Conservation (phyloP, 2,113 vertebrate genomes). For the Nycticorax nycticorax region DNA sequence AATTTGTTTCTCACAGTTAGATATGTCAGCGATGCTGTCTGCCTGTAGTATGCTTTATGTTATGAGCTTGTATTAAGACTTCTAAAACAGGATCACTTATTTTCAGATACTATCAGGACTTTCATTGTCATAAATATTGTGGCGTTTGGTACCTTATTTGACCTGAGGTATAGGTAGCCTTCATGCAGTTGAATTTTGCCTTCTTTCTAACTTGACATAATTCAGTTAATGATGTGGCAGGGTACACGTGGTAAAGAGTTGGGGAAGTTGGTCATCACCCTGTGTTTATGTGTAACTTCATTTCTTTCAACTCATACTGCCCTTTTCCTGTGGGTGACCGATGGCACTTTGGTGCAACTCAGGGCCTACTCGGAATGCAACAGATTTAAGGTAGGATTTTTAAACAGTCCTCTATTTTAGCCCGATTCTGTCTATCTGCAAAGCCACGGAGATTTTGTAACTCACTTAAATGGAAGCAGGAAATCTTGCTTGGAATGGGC, state of each 20-base stretch:
- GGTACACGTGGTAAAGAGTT: background rate
- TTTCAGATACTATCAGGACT: background rate
- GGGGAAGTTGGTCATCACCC: background rate
- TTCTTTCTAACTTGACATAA: background rate
- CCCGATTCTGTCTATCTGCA: background rate
- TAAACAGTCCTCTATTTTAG: background rate
- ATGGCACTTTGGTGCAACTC: background rate
- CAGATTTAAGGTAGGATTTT: background rate
- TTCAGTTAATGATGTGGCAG: background rate
- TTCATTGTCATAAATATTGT: fast-evolving
- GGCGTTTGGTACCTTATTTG: background rate
- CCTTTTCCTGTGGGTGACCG: background rate
- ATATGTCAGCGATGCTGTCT: background rate
- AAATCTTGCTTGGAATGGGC: background rate
- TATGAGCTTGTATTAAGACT: background rate
- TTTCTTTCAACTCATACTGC: background rate
- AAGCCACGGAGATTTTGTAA: background rate
- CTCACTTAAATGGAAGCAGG: background rate
- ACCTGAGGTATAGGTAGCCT: background rate
- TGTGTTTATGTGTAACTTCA: background rate
- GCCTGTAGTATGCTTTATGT: background rate
- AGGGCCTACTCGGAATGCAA: background rate
- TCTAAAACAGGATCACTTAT: background rate
- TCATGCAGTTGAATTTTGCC: background rate
- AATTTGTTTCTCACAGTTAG: background rate